Conservation (phyloP, 2,113 vertebrate genomes). For the Paramisgurnus dabryanus region DNA sequence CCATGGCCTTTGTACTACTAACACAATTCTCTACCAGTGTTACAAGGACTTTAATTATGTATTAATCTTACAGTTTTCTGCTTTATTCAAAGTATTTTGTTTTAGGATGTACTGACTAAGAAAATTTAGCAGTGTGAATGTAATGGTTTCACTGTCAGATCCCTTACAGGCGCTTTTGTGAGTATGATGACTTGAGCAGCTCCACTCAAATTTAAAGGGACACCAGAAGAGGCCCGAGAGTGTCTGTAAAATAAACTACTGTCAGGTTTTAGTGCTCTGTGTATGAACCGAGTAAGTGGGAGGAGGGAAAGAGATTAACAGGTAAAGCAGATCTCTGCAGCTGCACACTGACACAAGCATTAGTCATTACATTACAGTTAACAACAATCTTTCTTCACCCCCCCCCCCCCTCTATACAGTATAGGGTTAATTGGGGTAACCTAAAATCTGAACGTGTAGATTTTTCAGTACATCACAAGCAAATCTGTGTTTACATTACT, state of each 20-base stretch:
- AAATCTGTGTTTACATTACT: too few species aligned
- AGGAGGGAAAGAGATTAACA: slow-evolving; percentile 51
- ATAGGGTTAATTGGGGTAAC: background rate
- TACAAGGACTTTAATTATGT: too few species aligned
- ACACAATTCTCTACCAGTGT: too few species aligned
- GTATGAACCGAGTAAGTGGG: slow-evolving; percentile 23
- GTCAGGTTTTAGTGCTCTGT: slow-evolving; percentile 43
- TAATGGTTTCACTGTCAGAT: background rate
- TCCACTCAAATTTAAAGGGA: slow-evolving; percentile 22
- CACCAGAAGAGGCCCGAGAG: slow-evolving; percentile 32
- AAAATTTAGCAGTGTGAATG: background rate
- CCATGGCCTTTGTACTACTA: too few species aligned
- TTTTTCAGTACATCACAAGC: too few species aligned
- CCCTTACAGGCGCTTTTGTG: background rate
- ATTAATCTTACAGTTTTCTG: too few species aligned
- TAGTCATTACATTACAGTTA: slow-evolving; percentile 57
- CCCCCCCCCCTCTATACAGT: too few species aligned
- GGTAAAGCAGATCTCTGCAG: slow-evolving; percentile 43
- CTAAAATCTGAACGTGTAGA: too few species aligned
- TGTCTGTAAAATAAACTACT: slow-evolving; percentile 50
- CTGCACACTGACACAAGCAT: slow-evolving; percentile 55
- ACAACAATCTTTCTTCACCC: slow-evolving; percentile 40
- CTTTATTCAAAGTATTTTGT: background rate
- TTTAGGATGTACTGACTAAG: background rate
- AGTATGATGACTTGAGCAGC: slow-evolving; percentile 22